A percentile compares a stretch with the other conserved stretches of the same genome.
phyloP scores from a whole-genome alignment of 2,113 vertebrate species.

The Leuciscus idus region DNA sequence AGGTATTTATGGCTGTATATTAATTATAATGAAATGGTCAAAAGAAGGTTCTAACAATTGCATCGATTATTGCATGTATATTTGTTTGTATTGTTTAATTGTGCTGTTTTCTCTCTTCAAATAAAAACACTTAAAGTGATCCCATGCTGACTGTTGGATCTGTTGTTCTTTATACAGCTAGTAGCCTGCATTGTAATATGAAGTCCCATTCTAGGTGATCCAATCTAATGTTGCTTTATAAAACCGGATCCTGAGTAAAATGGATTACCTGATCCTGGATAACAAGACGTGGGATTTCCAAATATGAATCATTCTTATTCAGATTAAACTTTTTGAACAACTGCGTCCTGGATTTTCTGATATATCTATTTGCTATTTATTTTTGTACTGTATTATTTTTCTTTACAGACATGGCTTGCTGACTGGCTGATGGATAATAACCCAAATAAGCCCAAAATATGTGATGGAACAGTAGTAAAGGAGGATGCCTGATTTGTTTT shows the following conservation, averaged over 20 bases:
- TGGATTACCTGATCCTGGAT: background rate
- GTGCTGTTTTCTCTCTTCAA: background rate
- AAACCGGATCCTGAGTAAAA: background rate
- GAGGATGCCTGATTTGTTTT: slow-evolving; percentile 52
- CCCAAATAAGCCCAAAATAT: slow-evolving; percentile 84
- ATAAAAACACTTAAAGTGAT: background rate
- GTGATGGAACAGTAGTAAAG: slow-evolving; percentile 53
- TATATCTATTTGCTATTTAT: background rate
- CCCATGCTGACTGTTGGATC: too few species aligned
- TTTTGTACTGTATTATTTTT: background rate
- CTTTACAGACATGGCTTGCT: slow-evolving; percentile 87
- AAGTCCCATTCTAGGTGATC: background rate
- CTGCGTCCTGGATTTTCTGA: too few species aligned
- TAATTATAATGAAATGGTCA: background rate
- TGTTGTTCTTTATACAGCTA: too few species aligned
- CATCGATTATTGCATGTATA: background rate
- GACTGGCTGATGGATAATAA: slow-evolving; percentile 91
- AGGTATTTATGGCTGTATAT: background rate
- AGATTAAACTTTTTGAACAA: background rate
- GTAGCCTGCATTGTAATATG: background rate
- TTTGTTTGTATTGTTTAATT: background rate
- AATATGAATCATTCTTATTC: background rate
- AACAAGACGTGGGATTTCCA: background rate
- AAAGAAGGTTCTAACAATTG: background rate
- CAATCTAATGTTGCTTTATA: background rate